Conservation (phyloP, 2,888 invertebrate genomes). For the Apoda limacodes region DNA sequence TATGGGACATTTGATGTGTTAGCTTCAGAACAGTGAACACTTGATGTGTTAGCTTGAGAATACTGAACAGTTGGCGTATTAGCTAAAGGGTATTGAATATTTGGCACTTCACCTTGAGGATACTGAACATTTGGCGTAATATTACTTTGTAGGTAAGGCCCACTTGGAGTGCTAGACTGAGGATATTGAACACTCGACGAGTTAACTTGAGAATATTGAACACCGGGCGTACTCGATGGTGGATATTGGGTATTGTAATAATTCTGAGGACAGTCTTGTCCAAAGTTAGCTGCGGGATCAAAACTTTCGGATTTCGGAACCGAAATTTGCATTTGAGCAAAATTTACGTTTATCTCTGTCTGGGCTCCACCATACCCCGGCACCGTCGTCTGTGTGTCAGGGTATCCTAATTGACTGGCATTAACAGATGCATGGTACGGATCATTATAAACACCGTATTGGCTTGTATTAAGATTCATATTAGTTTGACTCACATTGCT, state of each 20-base stretch:
- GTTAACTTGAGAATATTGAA: slow-evolving; percentile 8
- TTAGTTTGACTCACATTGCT: too few relatives aligned
- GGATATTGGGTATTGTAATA: slow-evolving; percentile 50
- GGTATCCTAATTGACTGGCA: slow-evolving; percentile 34
- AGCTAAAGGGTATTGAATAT: too few relatives aligned
- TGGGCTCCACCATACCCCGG: slow-evolving; percentile 27
- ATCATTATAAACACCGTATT: too few relatives aligned
- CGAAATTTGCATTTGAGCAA: slow-evolving; percentile 49
- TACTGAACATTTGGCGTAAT: too few relatives aligned
- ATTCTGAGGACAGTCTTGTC: slow-evolving; percentile 44
- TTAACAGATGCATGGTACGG: slow-evolving; percentile 30
- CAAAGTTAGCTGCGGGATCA: slow-evolving; percentile 23
- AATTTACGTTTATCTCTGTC: slow-evolving; percentile 37
- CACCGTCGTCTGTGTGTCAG: slow-evolving; percentile 31
- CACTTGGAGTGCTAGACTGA: too few relatives aligned
- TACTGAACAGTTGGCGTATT: too few relatives aligned
- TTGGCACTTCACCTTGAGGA: too few relatives aligned
- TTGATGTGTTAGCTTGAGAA: too few relatives aligned
- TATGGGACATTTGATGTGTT: too few relatives aligned
- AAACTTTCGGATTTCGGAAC: slow-evolving; percentile 33
- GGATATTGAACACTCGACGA: slow-evolving; percentile 37
- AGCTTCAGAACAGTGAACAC: too few relatives aligned
- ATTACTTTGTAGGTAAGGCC: too few relatives aligned
- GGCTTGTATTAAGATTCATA: too few relatives aligned
- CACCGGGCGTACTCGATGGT: slow-evolving; percentile 25